Evolutionary conservation across 2,113 vertebrate genomes (phyloP), one percentile per base, ranked within the genome.

Genomic region (Piprites chloris): DNA sequence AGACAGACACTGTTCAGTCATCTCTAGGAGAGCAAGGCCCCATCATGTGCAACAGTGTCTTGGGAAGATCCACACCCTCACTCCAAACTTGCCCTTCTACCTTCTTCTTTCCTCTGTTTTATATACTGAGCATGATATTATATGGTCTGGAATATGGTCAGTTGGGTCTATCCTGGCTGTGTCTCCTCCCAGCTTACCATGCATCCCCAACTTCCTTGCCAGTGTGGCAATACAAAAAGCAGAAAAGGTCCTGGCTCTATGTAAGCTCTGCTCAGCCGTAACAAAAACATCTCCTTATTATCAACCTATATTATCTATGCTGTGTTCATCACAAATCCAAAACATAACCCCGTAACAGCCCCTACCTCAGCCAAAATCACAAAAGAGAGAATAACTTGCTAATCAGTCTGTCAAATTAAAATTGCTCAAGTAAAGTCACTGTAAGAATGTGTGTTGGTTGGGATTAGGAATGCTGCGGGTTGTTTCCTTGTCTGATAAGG

Each of bases 391-490:
- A 16, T 55, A 89, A 27, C 14, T 76, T 88, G 11, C 28, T 77
- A 22, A 63, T 66, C 52, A n/a, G 3, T 52, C 26, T 76, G 44
- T 84, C 56, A 56, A 73, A 44, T 86, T 86, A 68, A 52, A 10
- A 2, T 42, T 72, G 30, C 15, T 79, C 27, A 50, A 0, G 16
- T 63, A 24, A 32, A 66, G 24, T 75, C 12, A 30, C 41, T 0
- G 0, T 72, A 22, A 58, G 18, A 63, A 61, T 67, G 4, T 66
- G 15, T 24, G 4, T 52, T 11, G 2, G 4, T 52, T 11, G 2
- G 46, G 20, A 42, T 56, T 69, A 62, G 37, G 28, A 82, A 32
- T 65, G 10, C 49, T 85, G 23, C 3, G 5, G 30, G 83, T 69
- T 89, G 3, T 72, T 85, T 67, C 19, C 19, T 6, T 35, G 10